Percentiles rank a stretch among this genome's conserved stretches.
phyloP scores from a whole-genome alignment of 2,113 vertebrate genomes.

The Amia ocellicauda region DNA sequence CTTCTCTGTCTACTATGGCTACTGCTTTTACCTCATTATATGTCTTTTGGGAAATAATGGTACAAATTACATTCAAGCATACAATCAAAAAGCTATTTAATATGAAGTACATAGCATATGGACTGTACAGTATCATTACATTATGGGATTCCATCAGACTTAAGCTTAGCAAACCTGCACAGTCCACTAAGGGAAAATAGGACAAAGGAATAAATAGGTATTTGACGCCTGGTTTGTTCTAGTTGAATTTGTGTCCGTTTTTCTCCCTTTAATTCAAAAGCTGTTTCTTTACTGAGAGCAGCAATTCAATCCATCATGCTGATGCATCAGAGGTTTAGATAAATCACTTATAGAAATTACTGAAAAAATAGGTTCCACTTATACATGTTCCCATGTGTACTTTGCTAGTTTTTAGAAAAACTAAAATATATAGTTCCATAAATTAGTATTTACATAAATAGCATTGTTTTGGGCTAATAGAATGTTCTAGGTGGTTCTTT shows the following conservation, averaged over 20 bases:
- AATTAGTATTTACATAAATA: no score
- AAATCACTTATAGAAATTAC: not conserved
- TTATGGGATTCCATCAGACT: slow-evolving; percentile 15
- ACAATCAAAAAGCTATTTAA: no score
- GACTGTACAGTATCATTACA: no score
- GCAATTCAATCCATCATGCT: not conserved
- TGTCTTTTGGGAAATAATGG: no score
- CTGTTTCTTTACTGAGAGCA: not conserved
- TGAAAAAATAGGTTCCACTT: not conserved
- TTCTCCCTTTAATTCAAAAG: no score
- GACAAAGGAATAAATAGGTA: slow-evolving; percentile 44
- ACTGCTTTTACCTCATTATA: not conserved
- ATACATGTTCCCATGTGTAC: not conserved
- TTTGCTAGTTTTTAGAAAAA: not conserved
- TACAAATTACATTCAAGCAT: no score
- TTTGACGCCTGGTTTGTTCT: not conserved
- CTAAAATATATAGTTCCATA: no score
- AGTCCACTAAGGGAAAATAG: slow-evolving; percentile 45
- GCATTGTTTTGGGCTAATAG: no score
- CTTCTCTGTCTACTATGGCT: not conserved
- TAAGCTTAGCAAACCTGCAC: slow-evolving; percentile 32
- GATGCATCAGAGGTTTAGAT: not conserved
- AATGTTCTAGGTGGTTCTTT: no score
- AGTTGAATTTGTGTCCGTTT: no score
- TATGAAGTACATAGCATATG: no score